phyloP scores from a whole-genome alignment of 2,888 invertebrate genomes.

The Serripes groenlandicus region DNA sequence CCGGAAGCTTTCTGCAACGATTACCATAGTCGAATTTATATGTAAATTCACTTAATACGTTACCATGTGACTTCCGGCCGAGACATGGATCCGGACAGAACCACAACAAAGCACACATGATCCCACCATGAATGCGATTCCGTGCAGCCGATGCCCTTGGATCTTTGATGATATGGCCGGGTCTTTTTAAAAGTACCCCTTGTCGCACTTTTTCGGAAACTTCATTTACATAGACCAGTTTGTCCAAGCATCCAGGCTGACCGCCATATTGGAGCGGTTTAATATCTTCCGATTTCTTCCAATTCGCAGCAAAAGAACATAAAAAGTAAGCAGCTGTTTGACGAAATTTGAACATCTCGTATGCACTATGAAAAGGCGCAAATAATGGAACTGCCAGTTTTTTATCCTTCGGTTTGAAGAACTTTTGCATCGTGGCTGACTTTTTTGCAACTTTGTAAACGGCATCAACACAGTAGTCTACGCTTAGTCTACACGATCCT shows the following conservation, averaged over 20 bases:
- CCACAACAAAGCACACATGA: constrained; percentile 77
- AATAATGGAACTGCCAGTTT: constrained; percentile 1
- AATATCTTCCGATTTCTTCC: constrained; percentile 13
- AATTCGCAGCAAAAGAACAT: constrained; percentile 79
- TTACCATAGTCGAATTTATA: constrained; percentile 58
- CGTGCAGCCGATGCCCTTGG: constrained; percentile 25
- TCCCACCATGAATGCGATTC: constrained; percentile 45
- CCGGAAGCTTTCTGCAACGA: constrained; percentile 70
- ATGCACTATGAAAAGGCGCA: constrained; percentile 49
- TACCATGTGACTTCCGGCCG: constrained; percentile 70
- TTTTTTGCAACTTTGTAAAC: constrained; percentile 55
- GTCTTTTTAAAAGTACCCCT: constrained; percentile 2
- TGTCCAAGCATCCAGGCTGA: constrained; percentile 61
- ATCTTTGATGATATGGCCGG: constrained; percentile 41
- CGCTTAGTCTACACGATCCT: constrained; percentile 61
- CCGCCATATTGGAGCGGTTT: constrained; percentile 4
- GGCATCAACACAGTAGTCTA: constrained; percentile 65
- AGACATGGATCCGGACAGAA: constrained; percentile 83
- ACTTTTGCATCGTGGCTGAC: constrained; percentile 57
- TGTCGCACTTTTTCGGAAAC: constrained; percentile 30
- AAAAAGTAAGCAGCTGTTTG: constrained; percentile 80
- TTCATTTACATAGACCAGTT: constrained; percentile 60
- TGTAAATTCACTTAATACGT: constrained; percentile 10
- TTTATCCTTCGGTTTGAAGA: constrained; percentile 9
- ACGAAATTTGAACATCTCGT: constrained; percentile 73